Base-by-base conservation (phyloP, 2,888 invertebrate species). In the Cryptocephalus moraei region DNA sequence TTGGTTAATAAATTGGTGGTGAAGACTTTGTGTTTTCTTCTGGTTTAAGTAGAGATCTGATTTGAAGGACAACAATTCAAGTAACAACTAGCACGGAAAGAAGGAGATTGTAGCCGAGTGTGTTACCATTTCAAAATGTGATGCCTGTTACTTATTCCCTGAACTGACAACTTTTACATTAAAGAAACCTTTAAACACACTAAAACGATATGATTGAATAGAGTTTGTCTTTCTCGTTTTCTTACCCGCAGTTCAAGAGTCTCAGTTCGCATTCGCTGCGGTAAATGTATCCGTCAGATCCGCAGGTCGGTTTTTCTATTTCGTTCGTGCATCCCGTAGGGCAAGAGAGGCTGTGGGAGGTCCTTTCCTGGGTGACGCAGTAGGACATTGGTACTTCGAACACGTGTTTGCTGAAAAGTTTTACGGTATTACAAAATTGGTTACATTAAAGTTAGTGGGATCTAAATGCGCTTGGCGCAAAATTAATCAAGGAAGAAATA, bases 341-440 rank as follows among this genome's bases (percentile, higher is more conserved):
- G 60, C 90, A 91, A 11, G 74, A 75, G 8, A 72, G 67, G 22
- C 75, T 70, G 49, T 73, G 69, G 1, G 82, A 79, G 0, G 84
- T 85, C 47, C 86, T 73, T 64, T 90, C 89, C 62, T 76, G 73
- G 1, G 86, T 81, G 51, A 86, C 80, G 68, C 91, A 91, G 72
- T 85, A 90, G 9, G 91, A 86, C 79, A 91, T 86, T 0, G 91
- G 91, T 10, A 91, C 90, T 73, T 91, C 91, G 67, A 91, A 92
- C 9, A 92, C 89, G 69, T 91, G 91, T 68, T 91, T 91, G 39
- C 88, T 88, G 72, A 40, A 56, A 53, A 8, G 41, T 13, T 22
- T 22, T 22, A 22, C 3, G 22, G 6, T 22, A 45, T 40, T 8
- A 8, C 6, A 6, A 36, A 36, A 2, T n/a, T 36, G 12, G 12